A percentile compares a stretch with the other conserved stretches of the same genome.
phyloP scores from a whole-genome alignment of 2,113 vertebrate genomes.

The Fulmarus glacialis region DNA sequence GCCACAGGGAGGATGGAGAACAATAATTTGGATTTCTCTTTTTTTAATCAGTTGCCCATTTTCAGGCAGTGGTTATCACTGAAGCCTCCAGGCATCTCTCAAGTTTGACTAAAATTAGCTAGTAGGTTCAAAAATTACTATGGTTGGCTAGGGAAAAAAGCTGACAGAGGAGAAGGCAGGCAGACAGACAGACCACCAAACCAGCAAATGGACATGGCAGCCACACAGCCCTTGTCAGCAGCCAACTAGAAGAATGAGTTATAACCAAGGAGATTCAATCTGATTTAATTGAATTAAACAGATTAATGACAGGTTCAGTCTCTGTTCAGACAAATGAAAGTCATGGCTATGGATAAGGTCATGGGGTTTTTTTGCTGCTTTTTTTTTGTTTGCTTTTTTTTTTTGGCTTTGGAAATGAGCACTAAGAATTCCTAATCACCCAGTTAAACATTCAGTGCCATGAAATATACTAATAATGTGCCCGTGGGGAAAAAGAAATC shows the following conservation, averaged over 20 bases:
- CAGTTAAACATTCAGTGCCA: background rate
- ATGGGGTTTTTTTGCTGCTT: accelerated
- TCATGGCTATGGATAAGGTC: background rate
- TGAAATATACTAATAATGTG: background rate
- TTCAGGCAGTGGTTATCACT: background rate
- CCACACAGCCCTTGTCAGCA: background rate
- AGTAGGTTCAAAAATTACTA: background rate
- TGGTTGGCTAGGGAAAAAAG: background rate
- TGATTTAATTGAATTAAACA: background rate
- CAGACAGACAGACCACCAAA: background rate
- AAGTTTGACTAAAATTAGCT: background rate
- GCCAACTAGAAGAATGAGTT: background rate
- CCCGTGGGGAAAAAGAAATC: background rate
- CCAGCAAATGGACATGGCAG: background rate
- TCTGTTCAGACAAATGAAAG: background rate
- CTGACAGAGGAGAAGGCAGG: background rate
- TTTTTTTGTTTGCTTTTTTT: background rate
- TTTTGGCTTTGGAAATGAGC: background rate
- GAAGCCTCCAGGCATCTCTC: background rate
- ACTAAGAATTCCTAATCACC: background rate
- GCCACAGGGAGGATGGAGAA: background rate
- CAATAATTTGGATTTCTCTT: background rate
- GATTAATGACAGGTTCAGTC: background rate
- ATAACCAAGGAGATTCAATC: background rate
- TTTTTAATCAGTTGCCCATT: background rate